Conservation (phyloP, 2,113 vertebrate genomes). For the Macquaria ambigua region DNA sequence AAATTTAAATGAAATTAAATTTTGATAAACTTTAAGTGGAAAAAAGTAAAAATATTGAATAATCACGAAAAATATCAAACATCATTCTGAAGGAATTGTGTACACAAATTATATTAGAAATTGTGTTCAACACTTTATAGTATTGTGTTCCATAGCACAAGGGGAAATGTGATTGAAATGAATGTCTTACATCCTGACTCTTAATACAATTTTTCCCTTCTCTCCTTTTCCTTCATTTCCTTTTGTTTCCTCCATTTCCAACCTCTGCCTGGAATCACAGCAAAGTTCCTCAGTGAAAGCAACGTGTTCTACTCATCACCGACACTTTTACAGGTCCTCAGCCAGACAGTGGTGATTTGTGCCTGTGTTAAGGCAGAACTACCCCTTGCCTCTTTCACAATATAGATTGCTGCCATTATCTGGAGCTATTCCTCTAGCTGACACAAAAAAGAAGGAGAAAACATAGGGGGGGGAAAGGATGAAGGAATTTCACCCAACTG, state of each 20-base stretch:
- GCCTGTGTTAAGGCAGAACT: conserved; percentile 71
- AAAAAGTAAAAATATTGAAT: not conserved
- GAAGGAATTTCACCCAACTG: conserved; percentile 78
- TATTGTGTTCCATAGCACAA: not conserved
- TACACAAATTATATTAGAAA: not conserved
- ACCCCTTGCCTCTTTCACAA: conserved; percentile 74
- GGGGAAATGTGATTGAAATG: conserved; percentile 3
- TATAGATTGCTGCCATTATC: conserved; percentile 85
- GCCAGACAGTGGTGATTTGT: conserved; percentile 75
- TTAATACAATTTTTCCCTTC: conserved; percentile 41
- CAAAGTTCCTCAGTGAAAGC: conserved; percentile 62
- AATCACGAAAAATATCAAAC: not conserved
- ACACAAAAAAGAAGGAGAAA: conserved; percentile 67
- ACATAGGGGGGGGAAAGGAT: conserved; percentile 64
- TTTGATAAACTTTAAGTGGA: not conserved
- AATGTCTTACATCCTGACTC: conserved; percentile 31
- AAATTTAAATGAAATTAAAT: not conserved
- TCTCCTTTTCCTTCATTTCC: conserved; percentile 53
- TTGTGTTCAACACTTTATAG: not conserved
- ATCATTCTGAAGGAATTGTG: not conserved
- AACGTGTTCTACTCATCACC: conserved; percentile 65
- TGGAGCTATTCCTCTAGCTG: conserved; percentile 77
- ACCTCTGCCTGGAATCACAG: conserved; percentile 54
- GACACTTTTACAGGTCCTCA: conserved; percentile 71
- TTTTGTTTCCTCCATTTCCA: conserved; percentile 65